phyloP scores from a whole-genome alignment of 2,888 invertebrate genomes.

The Acanthoscelides obtectus region DNA sequence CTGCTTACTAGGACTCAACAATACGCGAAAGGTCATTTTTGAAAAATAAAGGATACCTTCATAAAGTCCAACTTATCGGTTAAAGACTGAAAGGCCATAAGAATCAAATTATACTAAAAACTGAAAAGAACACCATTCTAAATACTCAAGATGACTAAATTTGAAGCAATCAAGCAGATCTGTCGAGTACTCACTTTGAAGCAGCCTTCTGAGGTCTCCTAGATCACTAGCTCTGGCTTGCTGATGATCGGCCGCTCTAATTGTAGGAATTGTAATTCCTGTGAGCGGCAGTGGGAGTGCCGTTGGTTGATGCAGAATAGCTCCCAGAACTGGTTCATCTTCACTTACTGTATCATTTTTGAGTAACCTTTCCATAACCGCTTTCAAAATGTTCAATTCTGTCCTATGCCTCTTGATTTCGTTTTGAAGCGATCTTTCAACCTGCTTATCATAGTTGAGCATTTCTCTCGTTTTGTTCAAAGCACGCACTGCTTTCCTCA shows the following conservation, averaged over 20 bases:
- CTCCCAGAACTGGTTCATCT: constrained; percentile 11
- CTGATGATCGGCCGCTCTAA: neutral
- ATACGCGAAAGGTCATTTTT: no score
- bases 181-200: neutral
- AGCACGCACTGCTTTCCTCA: constrained; percentile 19
- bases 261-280: neutral
- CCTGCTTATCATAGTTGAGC: constrained; percentile 21
- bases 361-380: constrained; percentile 12
- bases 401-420: constrained; percentile 27
- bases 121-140: no score
- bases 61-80: no score
- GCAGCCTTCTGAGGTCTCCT: constrained; percentile 12
- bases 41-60: no score
- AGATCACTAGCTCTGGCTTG: constrained; percentile 14
- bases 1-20: no score
- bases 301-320: constrained; percentile 9
- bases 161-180: no score
- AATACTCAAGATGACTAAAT: no score
- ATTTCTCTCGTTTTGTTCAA: constrained; percentile 26
- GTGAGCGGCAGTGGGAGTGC: constrained; percentile 8
- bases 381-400: constrained; percentile 22
- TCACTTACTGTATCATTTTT: neutral
- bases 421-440: constrained; percentile 24
- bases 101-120: no score
- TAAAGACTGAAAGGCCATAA: no score